phyloP scores from a whole-genome alignment of 1,140 invertebrate genomes.

The Drosophila setifemur region DNA sequence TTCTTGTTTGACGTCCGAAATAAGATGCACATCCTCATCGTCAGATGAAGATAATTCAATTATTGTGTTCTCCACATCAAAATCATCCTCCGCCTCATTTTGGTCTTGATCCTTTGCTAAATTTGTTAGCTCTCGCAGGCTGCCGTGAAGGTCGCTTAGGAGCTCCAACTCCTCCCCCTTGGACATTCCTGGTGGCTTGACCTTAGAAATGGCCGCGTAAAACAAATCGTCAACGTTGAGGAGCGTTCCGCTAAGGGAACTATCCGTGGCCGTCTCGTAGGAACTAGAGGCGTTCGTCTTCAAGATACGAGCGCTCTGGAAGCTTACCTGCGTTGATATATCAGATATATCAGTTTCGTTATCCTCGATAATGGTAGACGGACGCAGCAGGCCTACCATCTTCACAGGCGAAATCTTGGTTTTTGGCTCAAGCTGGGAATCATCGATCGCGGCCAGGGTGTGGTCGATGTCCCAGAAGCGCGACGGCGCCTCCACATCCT shows the following conservation, averaged over 20 bases:
- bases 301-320: constrained; percentile 41
- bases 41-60: constrained; percentile 56
- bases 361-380: constrained; percentile 76
- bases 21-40: constrained; percentile 29
- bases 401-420: constrained; percentile 67
- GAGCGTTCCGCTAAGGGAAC: constrained; percentile 36
- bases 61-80: constrained; percentile 38
- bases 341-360: constrained; percentile 54
- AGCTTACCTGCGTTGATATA: constrained; percentile 51
- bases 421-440: neutral
- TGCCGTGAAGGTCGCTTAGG: constrained; percentile 44
- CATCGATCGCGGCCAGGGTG: neutral
- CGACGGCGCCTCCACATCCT: constrained; percentile 74
- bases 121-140: constrained; percentile 27
- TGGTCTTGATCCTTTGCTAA: no score
- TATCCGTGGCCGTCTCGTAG: constrained; percentile 70
- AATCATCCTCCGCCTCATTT: neutral
- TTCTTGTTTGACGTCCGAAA: constrained; percentile 13
- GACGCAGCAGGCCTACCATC: constrained; percentile 74
- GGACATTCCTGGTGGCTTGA: constrained; percentile 46
- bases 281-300: constrained; percentile 62
- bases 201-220: constrained; percentile 60
- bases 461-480: constrained; percentile 69
- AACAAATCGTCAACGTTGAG: constrained; percentile 64
- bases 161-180: constrained; percentile 46